phyloP scores from a whole-genome alignment of 2,113 vertebrate species.

The Gila orcuttii region DNA sequence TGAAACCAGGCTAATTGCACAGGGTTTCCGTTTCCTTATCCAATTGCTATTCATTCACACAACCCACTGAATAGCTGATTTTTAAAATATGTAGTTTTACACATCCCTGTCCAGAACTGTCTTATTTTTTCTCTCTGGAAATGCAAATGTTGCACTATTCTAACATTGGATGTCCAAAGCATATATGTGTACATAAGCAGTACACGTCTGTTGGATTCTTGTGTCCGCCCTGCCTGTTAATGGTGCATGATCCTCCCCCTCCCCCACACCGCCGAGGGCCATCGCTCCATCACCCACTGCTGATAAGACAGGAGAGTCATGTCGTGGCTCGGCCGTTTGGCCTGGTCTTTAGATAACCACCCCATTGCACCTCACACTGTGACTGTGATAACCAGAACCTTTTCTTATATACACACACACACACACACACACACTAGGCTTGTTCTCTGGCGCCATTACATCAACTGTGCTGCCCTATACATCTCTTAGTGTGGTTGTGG shows the following conservation, averaged over 20 bases:
- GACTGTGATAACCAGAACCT: slow-evolving; percentile 41
- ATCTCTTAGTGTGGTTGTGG: neutral
- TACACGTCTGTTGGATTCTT: neutral
- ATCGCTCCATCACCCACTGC: slow-evolving; percentile 31
- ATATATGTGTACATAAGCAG: neutral
- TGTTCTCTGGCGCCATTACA: neutral
- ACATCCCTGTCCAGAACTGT: neutral
- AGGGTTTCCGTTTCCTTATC: neutral
- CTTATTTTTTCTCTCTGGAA: neutral
- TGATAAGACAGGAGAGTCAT: slow-evolving; percentile 51
- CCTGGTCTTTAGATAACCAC: slow-evolving; percentile 47
- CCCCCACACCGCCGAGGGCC: slow-evolving; percentile 15
- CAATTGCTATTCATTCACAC: neutral
- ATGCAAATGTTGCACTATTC: neutral
- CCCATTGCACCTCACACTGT: slow-evolving; percentile 24
- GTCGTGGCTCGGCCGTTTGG: slow-evolving; percentile 41
- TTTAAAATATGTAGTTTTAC: neutral
- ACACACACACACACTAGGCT: neutral
- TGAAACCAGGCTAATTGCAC: neutral
- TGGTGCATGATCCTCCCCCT: slow-evolving; percentile 22
- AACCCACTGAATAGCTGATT: neutral
- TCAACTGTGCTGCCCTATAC: neutral
- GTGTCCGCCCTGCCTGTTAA: neutral
- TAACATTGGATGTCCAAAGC: neutral
- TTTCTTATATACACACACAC: slow-evolving; percentile 9